phyloP scores from a whole-genome alignment of 2,113 vertebrate genomes.

The Scalopus aquaticus region DNA sequence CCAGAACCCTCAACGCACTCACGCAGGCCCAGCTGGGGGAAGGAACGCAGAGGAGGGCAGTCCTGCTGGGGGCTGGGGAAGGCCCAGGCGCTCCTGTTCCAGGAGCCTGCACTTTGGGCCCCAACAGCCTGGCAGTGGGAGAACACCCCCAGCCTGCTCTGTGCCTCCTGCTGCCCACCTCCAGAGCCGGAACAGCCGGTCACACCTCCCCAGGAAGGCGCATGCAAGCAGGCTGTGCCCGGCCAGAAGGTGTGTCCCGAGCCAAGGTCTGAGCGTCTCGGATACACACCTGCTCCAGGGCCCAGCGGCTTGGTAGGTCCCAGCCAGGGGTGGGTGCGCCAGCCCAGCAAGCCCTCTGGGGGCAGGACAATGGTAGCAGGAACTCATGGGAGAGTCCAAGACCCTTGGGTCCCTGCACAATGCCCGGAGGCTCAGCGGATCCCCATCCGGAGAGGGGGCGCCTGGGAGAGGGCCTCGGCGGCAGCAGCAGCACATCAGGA shows the following conservation, averaged over 20 bases:
- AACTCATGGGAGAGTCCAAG: neutral
- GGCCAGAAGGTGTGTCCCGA: rapidly evolving
- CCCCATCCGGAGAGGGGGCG: neutral
- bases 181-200: neutral
- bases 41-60: neutral
- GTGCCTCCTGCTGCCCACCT: rapidly evolving
- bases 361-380: neutral
- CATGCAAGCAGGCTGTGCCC: neutral
- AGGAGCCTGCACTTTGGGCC: neutral
- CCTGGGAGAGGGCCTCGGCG: neutral
- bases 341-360: neutral
- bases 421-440: neutral
- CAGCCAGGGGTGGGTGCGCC: neutral
- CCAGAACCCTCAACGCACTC: neutral
- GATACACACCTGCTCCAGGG: neutral
- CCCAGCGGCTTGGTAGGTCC: neutral
- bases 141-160: no score
- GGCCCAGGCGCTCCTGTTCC: neutral
- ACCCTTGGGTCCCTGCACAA: neutral
- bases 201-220: neutral
- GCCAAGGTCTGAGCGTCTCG: neutral
- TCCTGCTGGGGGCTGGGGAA: rapidly evolving
- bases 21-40: neutral
- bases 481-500: neutral
- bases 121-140: no score